phyloP scores from a whole-genome alignment of 2,797 vertebrate genomes.

The Anguilla pacifica region DNA sequence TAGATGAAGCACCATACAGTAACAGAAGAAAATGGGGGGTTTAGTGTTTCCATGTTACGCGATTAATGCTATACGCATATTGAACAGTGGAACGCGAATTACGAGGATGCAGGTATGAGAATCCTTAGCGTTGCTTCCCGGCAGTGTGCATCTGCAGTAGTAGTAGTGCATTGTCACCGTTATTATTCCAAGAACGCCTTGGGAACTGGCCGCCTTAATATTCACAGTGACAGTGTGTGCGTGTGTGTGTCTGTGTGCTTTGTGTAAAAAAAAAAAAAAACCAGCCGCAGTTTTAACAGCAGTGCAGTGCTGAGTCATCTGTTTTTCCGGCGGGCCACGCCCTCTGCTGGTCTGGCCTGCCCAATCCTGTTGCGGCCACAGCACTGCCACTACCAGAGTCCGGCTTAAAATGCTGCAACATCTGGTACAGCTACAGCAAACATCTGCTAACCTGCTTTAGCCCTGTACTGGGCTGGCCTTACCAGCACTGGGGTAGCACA shows the following conservation, averaged over 20 bases:
- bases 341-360: not conserved
- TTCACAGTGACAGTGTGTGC: not conserved
- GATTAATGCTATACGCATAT: too few relatives aligned
- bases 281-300: not conserved
- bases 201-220: not conserved
- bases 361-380: not conserved
- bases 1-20: too few relatives aligned
- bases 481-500: not conserved
- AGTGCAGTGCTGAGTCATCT: not conserved
- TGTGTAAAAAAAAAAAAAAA: too few relatives aligned
- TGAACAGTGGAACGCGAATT: too few relatives aligned
- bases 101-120: not conserved
- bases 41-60: too few relatives aligned
- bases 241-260: not conserved
- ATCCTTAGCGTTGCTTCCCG: not conserved
- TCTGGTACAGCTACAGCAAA: not conserved
- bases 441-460: not conserved
- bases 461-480: not conserved
- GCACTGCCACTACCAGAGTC: not conserved
- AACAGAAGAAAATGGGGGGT: too few relatives aligned
- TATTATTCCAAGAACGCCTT: not conserved
- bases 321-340: not conserved
- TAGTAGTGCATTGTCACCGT: not conserved
- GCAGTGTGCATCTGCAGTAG: not conserved
- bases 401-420: not conserved